A percentile compares a stretch with the other conserved stretches of the same genome.
Evolutionary conservation across 2,888 invertebrate species (phyloP).

Genomic region (Hedya salicella): DNA sequence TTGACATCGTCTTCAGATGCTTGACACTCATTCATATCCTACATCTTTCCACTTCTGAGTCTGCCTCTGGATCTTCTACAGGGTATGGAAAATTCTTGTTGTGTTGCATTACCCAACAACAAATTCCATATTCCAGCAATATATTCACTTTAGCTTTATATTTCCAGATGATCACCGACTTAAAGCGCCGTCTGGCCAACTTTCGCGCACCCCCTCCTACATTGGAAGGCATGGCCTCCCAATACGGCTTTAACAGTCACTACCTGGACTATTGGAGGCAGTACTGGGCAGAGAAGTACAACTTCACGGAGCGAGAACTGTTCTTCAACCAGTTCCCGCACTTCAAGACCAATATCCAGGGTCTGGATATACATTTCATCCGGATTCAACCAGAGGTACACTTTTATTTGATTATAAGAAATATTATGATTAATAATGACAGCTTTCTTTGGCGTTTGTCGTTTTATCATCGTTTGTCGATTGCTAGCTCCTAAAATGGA

Average conservation of each 20-base stretch:
- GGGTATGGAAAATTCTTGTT: no score
- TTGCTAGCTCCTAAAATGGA: no score
- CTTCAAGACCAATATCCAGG: slow-evolving; percentile 89
- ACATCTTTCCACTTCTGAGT: no score
- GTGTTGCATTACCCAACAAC: no score
- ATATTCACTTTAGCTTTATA: no score
- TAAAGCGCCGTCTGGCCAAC: slow-evolving; percentile 47
- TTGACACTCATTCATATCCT: no score
- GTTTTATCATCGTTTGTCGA: no score
- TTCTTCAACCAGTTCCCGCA: slow-evolving; percentile 88
- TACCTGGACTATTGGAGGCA: slow-evolving; percentile 76
- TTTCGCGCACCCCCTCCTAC: slow-evolving; percentile 48
- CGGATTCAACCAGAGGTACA: slow-evolving; percentile 57
- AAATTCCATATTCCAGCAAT: no score
- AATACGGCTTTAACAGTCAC: slow-evolving; percentile 86
- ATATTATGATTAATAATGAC: no score
- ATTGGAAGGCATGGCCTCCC: slow-evolving; percentile 78
- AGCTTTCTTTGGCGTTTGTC: no score
- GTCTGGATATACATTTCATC: slow-evolving; percentile 88
- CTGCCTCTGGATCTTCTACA: no score
- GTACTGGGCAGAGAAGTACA: slow-evolving; percentile 87
- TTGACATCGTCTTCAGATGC: no score
- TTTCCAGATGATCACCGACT: slow-evolving; percentile 49
- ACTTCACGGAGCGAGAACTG: slow-evolving; percentile 87
- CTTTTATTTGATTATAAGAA: not conserved